These are phyloP conservation scores for Puntigrus tetrazona DNA, from an alignment of 2,113 vertebrate species.

Conservation along the genomic window DNA sequence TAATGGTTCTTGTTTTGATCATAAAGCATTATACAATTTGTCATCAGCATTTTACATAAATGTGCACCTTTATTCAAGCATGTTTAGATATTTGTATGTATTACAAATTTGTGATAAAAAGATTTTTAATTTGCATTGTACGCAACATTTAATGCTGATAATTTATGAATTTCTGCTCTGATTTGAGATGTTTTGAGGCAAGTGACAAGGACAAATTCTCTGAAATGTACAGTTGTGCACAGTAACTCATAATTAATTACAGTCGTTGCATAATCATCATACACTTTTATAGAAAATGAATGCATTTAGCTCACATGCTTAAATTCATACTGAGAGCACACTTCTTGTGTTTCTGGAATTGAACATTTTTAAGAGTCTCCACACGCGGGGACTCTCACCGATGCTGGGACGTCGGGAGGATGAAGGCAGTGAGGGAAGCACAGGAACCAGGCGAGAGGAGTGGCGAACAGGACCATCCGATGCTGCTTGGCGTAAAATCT, in stretches of 20 bases:
- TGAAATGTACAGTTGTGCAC: neutral
- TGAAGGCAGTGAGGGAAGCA: conserved; percentile 95
- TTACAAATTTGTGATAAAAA: too few relatives aligned
- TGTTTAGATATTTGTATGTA: neutral
- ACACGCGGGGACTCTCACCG: conserved; percentile 74
- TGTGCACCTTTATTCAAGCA: neutral
- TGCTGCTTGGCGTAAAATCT: conserved; percentile 89
- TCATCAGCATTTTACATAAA: neutral
- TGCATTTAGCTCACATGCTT: neutral
- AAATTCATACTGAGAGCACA: neutral
- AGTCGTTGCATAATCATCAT: neutral
- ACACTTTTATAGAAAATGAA: too few relatives aligned
- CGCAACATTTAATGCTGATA: neutral
- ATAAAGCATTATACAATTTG: neutral
- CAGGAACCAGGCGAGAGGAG: conserved; percentile 91
- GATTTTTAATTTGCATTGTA: too few relatives aligned
- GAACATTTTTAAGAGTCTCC: neutral
- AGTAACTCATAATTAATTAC: neutral
- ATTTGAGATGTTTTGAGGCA: too few relatives aligned
- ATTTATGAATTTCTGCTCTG: too few relatives aligned
- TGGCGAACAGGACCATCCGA: conserved; percentile 87
- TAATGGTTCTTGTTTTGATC: neutral
- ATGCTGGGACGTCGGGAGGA: conserved; percentile 93
- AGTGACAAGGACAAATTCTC: too few relatives aligned
- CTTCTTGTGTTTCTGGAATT: neutral